These are phyloP conservation scores for Stenichneumon culpator DNA, from an alignment of 2,888 invertebrate genomes.

Conservation along the genomic window DNA sequence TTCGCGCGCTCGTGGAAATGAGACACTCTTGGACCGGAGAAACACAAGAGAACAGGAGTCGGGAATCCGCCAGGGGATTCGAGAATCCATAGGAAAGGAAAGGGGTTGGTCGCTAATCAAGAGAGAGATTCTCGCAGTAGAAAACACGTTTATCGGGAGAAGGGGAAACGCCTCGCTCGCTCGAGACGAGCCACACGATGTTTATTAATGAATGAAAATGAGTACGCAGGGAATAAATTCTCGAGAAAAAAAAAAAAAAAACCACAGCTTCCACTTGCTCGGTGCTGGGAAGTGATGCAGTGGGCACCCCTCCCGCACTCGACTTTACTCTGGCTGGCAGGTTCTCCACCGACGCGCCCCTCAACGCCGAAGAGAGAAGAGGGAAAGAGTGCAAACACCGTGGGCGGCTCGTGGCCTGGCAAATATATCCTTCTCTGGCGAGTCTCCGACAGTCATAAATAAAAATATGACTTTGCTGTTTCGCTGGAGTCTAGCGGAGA, in stretches of 20 bases:
- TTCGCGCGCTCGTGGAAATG: neutral
- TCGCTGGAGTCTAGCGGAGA: constrained; percentile 33
- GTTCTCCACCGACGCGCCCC: constrained; percentile 40
- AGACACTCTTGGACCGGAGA: neutral
- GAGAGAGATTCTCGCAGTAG: constrained; percentile 20
- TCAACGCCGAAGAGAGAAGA: constrained; percentile 36
- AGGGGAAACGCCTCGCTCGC: constrained; percentile 31
- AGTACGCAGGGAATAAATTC: constrained; percentile 64
- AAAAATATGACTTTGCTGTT: constrained; percentile 63
- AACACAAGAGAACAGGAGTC: neutral
- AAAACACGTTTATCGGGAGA: constrained; percentile 54
- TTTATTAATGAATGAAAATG: constrained; percentile 67
- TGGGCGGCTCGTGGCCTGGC: constrained; percentile 39
- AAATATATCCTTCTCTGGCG: constrained; percentile 37
- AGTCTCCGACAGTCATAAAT: constrained; percentile 57
- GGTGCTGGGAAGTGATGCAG: constrained; percentile 54
- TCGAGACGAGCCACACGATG: constrained; percentile 58
- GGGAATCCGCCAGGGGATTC: constrained; percentile 13
- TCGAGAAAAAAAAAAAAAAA: constrained; percentile 40
- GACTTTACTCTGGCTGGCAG: constrained; percentile 62
- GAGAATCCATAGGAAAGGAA: constrained; percentile 16
- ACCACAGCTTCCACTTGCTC: constrained; percentile 64
- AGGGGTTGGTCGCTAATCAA: constrained; percentile 15
- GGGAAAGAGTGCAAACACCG: constrained; percentile 55
- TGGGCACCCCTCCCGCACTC: constrained; percentile 49